A percentile compares a stretch with the other conserved stretches of the same genome.
Conservation (phyloP, 2,113 vertebrate species). For the Zosterops hypoxanthus region DNA sequence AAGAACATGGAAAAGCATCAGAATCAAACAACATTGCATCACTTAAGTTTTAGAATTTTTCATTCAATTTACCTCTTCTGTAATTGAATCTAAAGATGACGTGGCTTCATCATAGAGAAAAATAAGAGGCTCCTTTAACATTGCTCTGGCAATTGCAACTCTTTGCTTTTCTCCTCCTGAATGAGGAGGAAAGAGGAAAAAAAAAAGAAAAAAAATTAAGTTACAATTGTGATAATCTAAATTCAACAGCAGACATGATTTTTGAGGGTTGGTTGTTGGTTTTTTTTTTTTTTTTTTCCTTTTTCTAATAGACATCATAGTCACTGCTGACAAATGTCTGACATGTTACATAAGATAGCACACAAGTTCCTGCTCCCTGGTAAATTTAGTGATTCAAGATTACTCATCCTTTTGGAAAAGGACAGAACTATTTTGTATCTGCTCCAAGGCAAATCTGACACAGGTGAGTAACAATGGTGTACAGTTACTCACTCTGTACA, state of each 20-base stretch:
- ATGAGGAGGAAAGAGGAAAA: background rate
- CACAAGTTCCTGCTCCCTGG: background rate
- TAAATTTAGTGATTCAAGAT: background rate
- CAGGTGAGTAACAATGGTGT: background rate
- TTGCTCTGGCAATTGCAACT: conserved; percentile 93
- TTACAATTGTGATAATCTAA: background rate
- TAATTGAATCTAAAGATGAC: conserved; percentile 98
- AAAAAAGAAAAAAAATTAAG: background rate
- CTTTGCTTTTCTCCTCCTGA: conserved; percentile 97
- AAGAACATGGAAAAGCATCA: background rate
- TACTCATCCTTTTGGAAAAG: background rate
- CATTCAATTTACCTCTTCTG: conserved; percentile 88
- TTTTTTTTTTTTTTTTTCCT: background rate
- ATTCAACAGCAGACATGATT: background rate
- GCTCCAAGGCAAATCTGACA: background rate
- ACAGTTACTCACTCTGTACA: background rate
- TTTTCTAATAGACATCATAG: background rate
- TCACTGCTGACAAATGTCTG: background rate
- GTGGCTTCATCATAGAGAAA: conserved; percentile 97
- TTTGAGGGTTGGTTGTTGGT: background rate
- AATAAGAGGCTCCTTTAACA: conserved; percentile 91
- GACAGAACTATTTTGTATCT: background rate
- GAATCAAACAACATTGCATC: background rate
- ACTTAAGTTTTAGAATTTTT: background rate
- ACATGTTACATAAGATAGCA: background rate